Evolutionary conservation across 2,797 vertebrate genomes (phyloP), one percentile per base, ranked within the genome.

Genomic region (Echeneis naucrates): DNA sequence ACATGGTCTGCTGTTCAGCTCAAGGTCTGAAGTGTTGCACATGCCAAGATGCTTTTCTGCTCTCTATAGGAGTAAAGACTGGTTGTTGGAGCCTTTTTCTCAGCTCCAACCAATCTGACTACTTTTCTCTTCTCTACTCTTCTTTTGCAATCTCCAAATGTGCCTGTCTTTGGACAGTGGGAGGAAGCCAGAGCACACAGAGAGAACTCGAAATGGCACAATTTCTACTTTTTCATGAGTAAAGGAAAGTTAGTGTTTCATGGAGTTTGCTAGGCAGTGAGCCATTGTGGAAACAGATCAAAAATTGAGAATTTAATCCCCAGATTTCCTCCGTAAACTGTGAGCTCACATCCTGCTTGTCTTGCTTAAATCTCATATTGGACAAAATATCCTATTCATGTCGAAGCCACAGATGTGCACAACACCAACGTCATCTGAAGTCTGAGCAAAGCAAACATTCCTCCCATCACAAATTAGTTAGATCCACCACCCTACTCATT

Each of bases 251-350:
- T 13, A 12, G 45, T 13, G 3, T 37, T 54, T 68, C 14, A 13
- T 26, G 7, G 52, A 17, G 12, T 55, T 24, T 54, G n/a, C 13
- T 8, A 1, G 5, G 47, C 44, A 53, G 37, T 19, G 35, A 38
- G 7, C 6, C 33, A 21, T 27, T 24, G 27, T 10, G 1, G 27
- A 2, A 9, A 47, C 5, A 57, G 24, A 27, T 44, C 9, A 53
- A 54, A 57, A 68, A 76, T 24, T 4, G 2, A 55, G 74, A 75
- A 65, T 32, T 24, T 53, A 30, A 53, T 2, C 1, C n/a, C 1
- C 40, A 26, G 38, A 80, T 61, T 73, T 79, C 61, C 67, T 84
- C 42, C 42, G 51, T 44, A 58, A 26, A 55, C 10, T 51, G 27
- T 23, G 21, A n/a, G n/a, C 53, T 63, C 66, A 72, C 30, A 45